phyloP scores from a whole-genome alignment of 1,140 invertebrate genomes.

The Asbolus verrucosus region DNA sequence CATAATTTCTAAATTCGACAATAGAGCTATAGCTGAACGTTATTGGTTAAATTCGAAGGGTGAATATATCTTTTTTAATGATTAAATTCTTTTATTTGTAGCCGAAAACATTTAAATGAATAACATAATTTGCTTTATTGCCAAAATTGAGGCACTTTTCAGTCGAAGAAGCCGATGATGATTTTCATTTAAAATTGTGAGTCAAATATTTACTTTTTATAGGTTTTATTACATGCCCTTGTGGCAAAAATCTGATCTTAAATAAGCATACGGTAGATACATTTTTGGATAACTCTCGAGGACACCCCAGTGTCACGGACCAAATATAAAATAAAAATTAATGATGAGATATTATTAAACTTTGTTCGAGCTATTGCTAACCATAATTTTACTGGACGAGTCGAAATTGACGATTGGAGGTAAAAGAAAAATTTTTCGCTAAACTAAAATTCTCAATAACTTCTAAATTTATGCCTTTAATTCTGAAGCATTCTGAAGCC shows the following conservation, averaged over 20 bases:
- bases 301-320: slow-evolving; percentile 87
- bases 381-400: slow-evolving; percentile 82
- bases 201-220: neutral
- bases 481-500: too few relatives aligned
- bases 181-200: neutral
- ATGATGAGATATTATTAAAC: slow-evolving; percentile 73
- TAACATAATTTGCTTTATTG: slow-evolving; percentile 63
- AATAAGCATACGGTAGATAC: slow-evolving; percentile 71
- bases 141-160: neutral
- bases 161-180: neutral
- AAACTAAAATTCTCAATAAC: slow-evolving; percentile 72
- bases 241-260: slow-evolving; percentile 71
- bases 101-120: slow-evolving; percentile 75
- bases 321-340: slow-evolving; percentile 78
- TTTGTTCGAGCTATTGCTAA: slow-evolving; percentile 79
- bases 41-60: slow-evolving; percentile 83
- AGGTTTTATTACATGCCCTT: slow-evolving; percentile 69
- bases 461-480: slow-evolving; percentile 76
- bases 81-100: slow-evolving; percentile 76
- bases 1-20: slow-evolving; percentile 72
- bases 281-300: slow-evolving; percentile 71
- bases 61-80: slow-evolving; percentile 72
- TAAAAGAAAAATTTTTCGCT: slow-evolving; percentile 65
- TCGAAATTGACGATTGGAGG: slow-evolving; percentile 94
- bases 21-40: slow-evolving; percentile 77